Evolutionary conservation across 2,888 invertebrate genomes (phyloP).

Genomic region (Metopia argyrocephala): DNA sequence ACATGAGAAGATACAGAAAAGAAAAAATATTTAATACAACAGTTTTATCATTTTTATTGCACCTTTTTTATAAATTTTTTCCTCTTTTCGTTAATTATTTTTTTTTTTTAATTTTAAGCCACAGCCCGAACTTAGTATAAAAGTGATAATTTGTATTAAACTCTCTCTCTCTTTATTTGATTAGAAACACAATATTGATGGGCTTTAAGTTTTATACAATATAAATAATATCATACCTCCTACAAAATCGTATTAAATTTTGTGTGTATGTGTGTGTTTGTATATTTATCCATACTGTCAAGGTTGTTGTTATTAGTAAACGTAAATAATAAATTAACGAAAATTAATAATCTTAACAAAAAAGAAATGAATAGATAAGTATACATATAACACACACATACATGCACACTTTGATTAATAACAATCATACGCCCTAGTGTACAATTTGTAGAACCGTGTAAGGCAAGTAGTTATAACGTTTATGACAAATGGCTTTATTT

Average conservation of each 20-base stretch:
- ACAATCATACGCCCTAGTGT: constrained; percentile 44
- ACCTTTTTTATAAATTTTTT: background rate
- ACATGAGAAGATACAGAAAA: background rate
- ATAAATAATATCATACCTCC: background rate
- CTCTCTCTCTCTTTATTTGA: background rate
- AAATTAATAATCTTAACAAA: constrained; percentile 7
- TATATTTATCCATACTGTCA: constrained; percentile 35
- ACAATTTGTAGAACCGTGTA: constrained; percentile 25
- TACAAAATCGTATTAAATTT: no score
- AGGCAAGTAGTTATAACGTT: constrained; percentile 40
- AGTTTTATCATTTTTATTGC: background rate
- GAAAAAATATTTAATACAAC: background rate
- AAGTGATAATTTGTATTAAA: background rate
- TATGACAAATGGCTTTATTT: constrained; percentile 45
- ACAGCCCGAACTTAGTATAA: background rate
- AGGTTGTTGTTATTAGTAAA: constrained; percentile 34
- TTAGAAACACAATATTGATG: no score
- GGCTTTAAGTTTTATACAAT: background rate
- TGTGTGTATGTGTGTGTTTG: no score
- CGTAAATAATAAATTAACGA: constrained; percentile 27
- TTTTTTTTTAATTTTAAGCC: background rate
- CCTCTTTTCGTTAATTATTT: no score
- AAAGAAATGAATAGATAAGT: constrained; percentile 8
- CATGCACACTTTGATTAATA: constrained; percentile 36
- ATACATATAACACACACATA: constrained; percentile 6